phyloP scores from a whole-genome alignment of 2,113 vertebrate species.

The Toxotes chatareus region DNA sequence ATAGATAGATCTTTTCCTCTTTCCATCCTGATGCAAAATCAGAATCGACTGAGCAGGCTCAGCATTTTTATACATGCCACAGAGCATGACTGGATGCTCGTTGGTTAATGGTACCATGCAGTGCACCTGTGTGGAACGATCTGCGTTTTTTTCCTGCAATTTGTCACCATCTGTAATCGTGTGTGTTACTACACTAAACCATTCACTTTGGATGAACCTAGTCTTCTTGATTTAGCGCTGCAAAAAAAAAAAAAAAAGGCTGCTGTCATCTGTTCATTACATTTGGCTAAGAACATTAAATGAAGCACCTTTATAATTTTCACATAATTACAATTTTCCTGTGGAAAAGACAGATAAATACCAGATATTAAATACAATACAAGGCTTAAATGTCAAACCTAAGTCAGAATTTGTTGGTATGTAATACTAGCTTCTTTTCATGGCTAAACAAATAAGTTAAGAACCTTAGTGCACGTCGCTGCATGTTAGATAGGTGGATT shows the following conservation, averaged over 20 bases:
- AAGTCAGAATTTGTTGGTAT: background rate
- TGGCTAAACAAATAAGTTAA: too few relatives aligned
- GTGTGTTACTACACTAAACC: slow-evolving; percentile 3
- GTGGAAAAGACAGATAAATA: slow-evolving; percentile 4
- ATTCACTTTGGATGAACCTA: slow-evolving; percentile 6
- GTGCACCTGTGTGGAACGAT: too few relatives aligned
- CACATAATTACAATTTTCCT: background rate
- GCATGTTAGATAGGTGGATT: background rate
- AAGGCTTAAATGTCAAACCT: background rate
- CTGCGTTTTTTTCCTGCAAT: too few relatives aligned
- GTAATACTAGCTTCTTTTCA: background rate
- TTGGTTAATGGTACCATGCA: too few relatives aligned
- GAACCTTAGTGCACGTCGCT: too few relatives aligned
- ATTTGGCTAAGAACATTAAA: background rate
- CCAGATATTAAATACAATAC: background rate
- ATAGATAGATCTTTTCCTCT: too few relatives aligned
- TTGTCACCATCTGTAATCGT: background rate
- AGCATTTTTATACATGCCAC: too few relatives aligned
- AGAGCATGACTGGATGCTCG: too few relatives aligned
- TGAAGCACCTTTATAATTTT: background rate
- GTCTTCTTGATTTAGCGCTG: background rate
- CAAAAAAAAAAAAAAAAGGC: background rate
- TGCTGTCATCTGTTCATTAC: slow-evolving; percentile 9
- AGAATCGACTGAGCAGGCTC: too few relatives aligned
- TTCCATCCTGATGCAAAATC: too few relatives aligned